Conservation (phyloP, 2,113 vertebrate genomes). For the Brachionichthys hirsutus region DNA sequence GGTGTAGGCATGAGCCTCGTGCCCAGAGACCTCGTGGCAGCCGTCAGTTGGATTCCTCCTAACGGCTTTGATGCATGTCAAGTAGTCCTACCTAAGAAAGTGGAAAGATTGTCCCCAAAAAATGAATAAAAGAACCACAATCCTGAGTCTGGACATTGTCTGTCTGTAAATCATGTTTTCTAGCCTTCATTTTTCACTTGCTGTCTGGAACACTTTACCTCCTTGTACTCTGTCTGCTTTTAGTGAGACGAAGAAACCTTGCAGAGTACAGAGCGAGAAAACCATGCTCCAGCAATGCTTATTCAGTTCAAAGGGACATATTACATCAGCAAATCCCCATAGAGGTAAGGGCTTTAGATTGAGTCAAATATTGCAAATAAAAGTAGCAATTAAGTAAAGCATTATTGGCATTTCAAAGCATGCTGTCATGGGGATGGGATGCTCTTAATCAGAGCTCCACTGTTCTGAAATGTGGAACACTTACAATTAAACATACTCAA, state of each 20-base stretch:
- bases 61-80: no score
- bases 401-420: constrained; percentile 66
- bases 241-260: background rate
- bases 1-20: no score
- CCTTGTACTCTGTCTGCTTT: no score
- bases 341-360: background rate
- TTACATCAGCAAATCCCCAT: constrained; percentile 6
- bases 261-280: background rate
- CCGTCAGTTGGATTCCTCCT: no score
- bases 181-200: no score
- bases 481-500: constrained; percentile 71
- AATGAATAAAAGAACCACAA: no score
- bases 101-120: no score
- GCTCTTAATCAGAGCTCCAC: constrained; percentile 63
- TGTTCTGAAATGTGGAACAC: constrained; percentile 68
- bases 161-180: no score
- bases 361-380: constrained; percentile 46
- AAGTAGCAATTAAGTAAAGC: constrained; percentile 74
- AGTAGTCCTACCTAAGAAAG: no score
- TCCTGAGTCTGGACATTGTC: no score
- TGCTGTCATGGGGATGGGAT: constrained; percentile 54
- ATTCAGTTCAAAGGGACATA: background rate
- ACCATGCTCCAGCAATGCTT: background rate
- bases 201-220: no score
- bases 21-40: no score